Conservation (phyloP, 2,888 invertebrate genomes). For the Cistogaster globosa region DNA sequence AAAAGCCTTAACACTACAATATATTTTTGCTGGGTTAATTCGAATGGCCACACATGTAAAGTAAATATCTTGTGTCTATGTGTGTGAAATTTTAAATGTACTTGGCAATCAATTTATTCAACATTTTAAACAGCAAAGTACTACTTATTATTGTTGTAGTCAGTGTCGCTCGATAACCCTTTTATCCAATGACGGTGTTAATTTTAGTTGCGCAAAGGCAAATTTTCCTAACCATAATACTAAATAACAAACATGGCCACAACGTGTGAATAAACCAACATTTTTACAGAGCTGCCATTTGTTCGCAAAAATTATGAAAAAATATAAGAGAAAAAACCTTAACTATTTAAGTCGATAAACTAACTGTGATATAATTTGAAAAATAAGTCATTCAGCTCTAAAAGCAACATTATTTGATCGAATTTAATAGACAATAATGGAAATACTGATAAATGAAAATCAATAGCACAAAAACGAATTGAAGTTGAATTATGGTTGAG, state of each 20-base stretch:
- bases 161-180: too few relatives aligned
- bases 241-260: constrained; percentile 52
- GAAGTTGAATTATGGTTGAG: constrained; percentile 29
- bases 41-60: not conserved
- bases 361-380: constrained; percentile 40
- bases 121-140: too few relatives aligned
- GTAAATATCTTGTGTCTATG: not conserved
- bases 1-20: not conserved
- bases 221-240: constrained; percentile 31
- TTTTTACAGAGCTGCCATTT: constrained; percentile 44
- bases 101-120: too few relatives aligned
- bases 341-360: constrained; percentile 43
- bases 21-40: not conserved
- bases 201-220: too few relatives aligned
- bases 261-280: constrained; percentile 58
- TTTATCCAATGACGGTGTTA: too few relatives aligned
- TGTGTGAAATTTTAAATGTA: too few relatives aligned
- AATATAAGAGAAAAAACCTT: constrained; percentile 17
- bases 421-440: constrained; percentile 2
- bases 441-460: constrained; percentile 4
- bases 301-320: constrained; percentile 40
- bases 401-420: not conserved
- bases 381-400: constrained; percentile 4
- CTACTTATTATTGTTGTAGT: too few relatives aligned
- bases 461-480: constrained; percentile 8